Percentiles rank a stretch among this genome's conserved stretches.
Conservation (phyloP, 2,797 vertebrate species). For the Crocodylus rhombifer region DNA sequence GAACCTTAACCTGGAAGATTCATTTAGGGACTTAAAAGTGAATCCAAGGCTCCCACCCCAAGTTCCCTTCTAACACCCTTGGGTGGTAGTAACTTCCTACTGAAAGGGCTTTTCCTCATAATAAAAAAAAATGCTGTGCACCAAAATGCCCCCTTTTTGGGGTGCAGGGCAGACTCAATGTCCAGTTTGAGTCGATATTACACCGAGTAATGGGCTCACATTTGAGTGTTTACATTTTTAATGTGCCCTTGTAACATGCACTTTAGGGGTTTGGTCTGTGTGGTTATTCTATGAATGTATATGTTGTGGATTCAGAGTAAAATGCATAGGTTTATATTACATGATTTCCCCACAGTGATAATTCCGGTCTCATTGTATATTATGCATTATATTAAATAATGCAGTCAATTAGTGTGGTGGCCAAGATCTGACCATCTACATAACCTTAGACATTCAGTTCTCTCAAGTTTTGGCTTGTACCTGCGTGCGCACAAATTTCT, state of each 20-base stretch:
- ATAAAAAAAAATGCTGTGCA: conserved; percentile 48
- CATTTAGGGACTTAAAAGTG: background rate
- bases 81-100: conserved; percentile 72
- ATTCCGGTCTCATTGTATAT: conserved; percentile 72
- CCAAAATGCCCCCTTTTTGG: conserved; percentile 62
- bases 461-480: conserved; percentile 56
- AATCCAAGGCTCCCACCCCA: conserved; percentile 27
- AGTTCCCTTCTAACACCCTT: conserved; percentile 63
- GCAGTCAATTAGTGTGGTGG: conserved; percentile 33
- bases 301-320: conserved; percentile 67
- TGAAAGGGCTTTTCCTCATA: conserved; percentile 71
- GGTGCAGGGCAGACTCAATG: conserved; percentile 68
- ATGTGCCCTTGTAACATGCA: conserved; percentile 59
- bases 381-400: conserved; percentile 57
- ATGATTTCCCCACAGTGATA: conserved; percentile 55
- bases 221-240: conserved; percentile 57
- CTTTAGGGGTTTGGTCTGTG: conserved; percentile 62
- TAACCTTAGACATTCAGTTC: conserved; percentile 12
- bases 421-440: conserved; percentile 22
- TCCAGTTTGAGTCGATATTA: conserved; percentile 66
- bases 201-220: conserved; percentile 61
- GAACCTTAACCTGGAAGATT: background rate
- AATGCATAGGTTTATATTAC: conserved; percentile 64
- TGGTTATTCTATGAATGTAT: conserved; percentile 74
- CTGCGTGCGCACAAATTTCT: conserved; percentile 53